Evolutionary conservation across 2,797 vertebrate species (phyloP), one percentile per base, ranked within the genome.

Genomic region (Petrocephalus sullivani): DNA sequence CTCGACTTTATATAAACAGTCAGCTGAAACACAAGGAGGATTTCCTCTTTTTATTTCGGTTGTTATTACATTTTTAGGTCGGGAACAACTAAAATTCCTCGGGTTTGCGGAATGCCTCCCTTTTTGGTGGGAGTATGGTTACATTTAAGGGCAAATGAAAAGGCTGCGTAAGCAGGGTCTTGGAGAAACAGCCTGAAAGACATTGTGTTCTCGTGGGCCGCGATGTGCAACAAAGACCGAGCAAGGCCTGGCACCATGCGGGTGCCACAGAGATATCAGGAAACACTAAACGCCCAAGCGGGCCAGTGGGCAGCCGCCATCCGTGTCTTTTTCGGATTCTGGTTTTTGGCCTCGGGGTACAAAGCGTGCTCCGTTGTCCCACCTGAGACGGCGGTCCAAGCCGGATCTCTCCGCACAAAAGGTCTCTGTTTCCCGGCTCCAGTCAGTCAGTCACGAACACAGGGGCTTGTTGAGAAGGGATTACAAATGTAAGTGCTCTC

Each of bases 401-500:
- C 53, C 23, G 16, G 54, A n/a, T 41, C 54, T 9, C n/a, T 37
- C 51, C 28, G 12, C 28, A 85, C 23, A 53, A 57, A 75, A 81
- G 67, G 6, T 75, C 54, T 23, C 23, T 54, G 49, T 33, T 61
- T 57, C 41, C 19, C 10, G n/a, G n/a, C n/a, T 82, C 46, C 10
- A 85, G 28, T 64, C 28, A 87, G 8, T 71, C 64, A n/a, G 16
- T 58, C 49, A 85, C 61, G 33, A 89, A 83, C 85, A 89, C 41
- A 85, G 81, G 83, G 87, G 87, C 75, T 53, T 78, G 58, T 75
- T 85, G 4, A 57, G 54, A 85, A 83, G 6, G 87, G 67, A 71
- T 54, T 75, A 49, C n/a, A 49, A 28, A 89, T 87, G 88, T 89
- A 90, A 91, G 64, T 33, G 83, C 90, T 87, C 87, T 87, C 87